Conservation (phyloP, 2,888 invertebrate genomes). For the Mimumesa dahlbomi region DNA sequence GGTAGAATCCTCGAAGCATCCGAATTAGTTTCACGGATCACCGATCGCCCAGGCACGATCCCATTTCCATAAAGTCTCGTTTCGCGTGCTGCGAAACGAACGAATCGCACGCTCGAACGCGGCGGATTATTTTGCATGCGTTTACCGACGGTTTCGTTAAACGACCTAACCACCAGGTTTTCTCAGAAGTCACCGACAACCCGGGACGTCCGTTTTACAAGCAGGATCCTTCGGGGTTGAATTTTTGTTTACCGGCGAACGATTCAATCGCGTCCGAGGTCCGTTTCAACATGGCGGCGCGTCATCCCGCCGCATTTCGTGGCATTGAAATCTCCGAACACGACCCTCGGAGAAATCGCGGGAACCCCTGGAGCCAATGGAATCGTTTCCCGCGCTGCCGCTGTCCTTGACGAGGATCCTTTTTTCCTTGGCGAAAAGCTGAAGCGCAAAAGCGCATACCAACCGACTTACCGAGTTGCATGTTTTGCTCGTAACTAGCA, state of each 20-base stretch:
- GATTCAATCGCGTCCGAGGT: not conserved
- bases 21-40: no score
- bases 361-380: slow-evolving; percentile 59
- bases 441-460: slow-evolving; percentile 31
- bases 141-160: slow-evolving; percentile 27
- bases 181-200: not conserved
- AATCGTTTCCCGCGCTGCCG: slow-evolving; percentile 62
- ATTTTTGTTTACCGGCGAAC: not conserved
- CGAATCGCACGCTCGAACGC: not conserved
- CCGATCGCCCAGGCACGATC: no score
- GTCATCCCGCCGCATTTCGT: slow-evolving; percentile 52
- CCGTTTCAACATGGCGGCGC: slow-evolving; percentile 30
- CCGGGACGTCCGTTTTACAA: not conserved
- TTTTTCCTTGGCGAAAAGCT: slow-evolving; percentile 31
- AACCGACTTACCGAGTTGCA: slow-evolving; percentile 41
- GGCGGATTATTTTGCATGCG: not conserved
- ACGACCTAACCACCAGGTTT: slow-evolving; percentile 20
- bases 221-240: slow-evolving; percentile 3
- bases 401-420: slow-evolving; percentile 40
- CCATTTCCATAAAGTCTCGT: no score
- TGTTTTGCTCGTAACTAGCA: slow-evolving; percentile 33
- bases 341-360: slow-evolving; percentile 55
- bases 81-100: no score
- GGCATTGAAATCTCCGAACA: slow-evolving; percentile 59
- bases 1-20: no score